Evolutionary conservation across 1,140 invertebrate species (phyloP).

Genomic region (Hyposmocoma kahamanoa): DNA sequence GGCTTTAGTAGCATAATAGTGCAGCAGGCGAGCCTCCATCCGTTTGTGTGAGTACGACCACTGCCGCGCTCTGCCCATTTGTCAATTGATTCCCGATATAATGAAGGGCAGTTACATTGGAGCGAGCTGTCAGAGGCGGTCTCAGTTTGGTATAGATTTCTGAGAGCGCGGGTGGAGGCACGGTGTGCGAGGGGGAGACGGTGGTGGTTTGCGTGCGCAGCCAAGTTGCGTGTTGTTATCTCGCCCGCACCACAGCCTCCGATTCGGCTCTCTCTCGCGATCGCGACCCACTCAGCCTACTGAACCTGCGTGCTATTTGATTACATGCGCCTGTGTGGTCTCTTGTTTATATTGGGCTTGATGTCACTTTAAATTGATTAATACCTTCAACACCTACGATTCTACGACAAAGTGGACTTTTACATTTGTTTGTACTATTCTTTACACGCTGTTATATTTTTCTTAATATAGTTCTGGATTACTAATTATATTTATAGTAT

Average conservation of each 20-base stretch:
- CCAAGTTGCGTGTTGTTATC: slow-evolving; percentile 37
- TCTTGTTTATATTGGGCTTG: slow-evolving; percentile 66
- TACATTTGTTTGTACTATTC: too few species aligned
- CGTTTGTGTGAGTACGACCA: slow-evolving; percentile 8
- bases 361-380: slow-evolving; percentile 68
- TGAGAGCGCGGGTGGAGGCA: not conserved
- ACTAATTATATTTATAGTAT: too few species aligned
- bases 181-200: slow-evolving; percentile 43
- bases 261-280: slow-evolving; percentile 14
- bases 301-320: slow-evolving; percentile 58
- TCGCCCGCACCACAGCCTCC: slow-evolving; percentile 24
- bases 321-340: slow-evolving; percentile 58
- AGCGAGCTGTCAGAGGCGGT: slow-evolving; percentile 56
- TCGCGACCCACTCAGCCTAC: slow-evolving; percentile 46
- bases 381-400: slow-evolving; percentile 55
- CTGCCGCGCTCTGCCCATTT: slow-evolving; percentile 42
- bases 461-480: too few species aligned
- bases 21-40: too few species aligned
- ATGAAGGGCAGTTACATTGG: slow-evolving; percentile 66
- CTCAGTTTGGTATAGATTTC: slow-evolving; percentile 46
- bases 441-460: too few species aligned
- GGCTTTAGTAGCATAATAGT: too few species aligned
- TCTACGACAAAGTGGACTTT: slow-evolving; percentile 19
- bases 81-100: slow-evolving; percentile 70
- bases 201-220: slow-evolving; percentile 59